Evolutionary conservation across 2,888 invertebrate species (phyloP).

Genomic region (Herminia tarsipennalis): DNA sequence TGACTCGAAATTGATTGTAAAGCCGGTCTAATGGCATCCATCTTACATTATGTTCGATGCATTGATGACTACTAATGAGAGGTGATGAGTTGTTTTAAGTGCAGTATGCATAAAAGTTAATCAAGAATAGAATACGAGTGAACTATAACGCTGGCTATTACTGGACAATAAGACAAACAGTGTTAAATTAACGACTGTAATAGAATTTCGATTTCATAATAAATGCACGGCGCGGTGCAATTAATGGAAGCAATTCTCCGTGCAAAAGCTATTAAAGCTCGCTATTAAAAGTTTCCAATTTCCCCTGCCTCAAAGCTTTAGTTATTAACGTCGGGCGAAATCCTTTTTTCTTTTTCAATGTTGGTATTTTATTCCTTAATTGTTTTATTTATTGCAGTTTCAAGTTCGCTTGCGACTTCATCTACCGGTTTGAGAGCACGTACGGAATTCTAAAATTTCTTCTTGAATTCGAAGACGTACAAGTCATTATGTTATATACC

Average conservation of each 20-base stretch:
- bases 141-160: slow-evolving; percentile 45
- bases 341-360: slow-evolving; percentile 54
- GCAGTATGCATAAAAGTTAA: slow-evolving; percentile 26
- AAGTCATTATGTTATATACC: slow-evolving; percentile 42
- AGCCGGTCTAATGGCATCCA: slow-evolving; percentile 76
- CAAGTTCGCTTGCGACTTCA: slow-evolving; percentile 55
- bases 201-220: slow-evolving; percentile 60
- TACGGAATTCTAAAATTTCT: slow-evolving; percentile 50
- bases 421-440: slow-evolving; percentile 39
- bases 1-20: slow-evolving; percentile 82
- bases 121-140: slow-evolving; percentile 44
- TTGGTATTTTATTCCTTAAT: slow-evolving; percentile 67
- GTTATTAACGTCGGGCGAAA: slow-evolving; percentile 57
- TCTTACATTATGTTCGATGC: slow-evolving; percentile 71
- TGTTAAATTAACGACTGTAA: slow-evolving; percentile 50
- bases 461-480: slow-evolving; percentile 41
- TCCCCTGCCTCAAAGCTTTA: slow-evolving; percentile 56
- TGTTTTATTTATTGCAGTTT: slow-evolving; percentile 66
- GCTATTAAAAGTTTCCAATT: slow-evolving; percentile 74
- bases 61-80: slow-evolving; percentile 77
- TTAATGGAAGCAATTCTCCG: slow-evolving; percentile 71
- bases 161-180: slow-evolving; percentile 53
- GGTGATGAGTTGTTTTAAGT: slow-evolving; percentile 52
- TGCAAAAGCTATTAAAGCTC: slow-evolving; percentile 67
- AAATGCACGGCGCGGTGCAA: slow-evolving; percentile 57